Percentiles rank a stretch among this genome's conserved stretches.
Conservation (phyloP, 2,888 invertebrate species). For the Tenthredo distinguenda region DNA sequence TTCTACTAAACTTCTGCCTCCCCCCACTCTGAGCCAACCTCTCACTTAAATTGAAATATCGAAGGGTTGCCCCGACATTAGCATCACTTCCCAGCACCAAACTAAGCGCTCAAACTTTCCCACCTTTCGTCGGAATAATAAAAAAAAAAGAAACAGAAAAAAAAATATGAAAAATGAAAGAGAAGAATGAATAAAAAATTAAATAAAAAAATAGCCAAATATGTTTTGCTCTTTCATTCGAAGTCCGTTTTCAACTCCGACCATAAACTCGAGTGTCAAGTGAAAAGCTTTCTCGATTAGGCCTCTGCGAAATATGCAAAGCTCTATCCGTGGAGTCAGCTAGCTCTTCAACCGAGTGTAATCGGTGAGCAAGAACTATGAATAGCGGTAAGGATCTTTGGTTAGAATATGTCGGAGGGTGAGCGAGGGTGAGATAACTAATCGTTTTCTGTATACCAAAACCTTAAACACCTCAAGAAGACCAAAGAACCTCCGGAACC, state of each 20-base stretch:
- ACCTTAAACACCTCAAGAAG: slow-evolving; percentile 31
- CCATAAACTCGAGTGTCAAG: neutral
- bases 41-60: slow-evolving; percentile 50
- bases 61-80: slow-evolving; percentile 34
- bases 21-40: neutral
- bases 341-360: slow-evolving; percentile 8
- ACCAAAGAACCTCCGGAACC: slow-evolving; percentile 21
- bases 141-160: neutral
- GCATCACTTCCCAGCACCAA: slow-evolving; percentile 26
- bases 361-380: slow-evolving; percentile 48
- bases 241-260: neutral
- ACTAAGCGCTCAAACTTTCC: slow-evolving; percentile 37
- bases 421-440: slow-evolving; percentile 34
- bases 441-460: slow-evolving; percentile 15
- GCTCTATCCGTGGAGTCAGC: neutral
- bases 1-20: neutral
- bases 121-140: neutral
- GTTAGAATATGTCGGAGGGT: slow-evolving; percentile 37
- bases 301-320: neutral
- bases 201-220: neutral
- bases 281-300: neutral
- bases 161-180: neutral
- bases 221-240: neutral
- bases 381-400: slow-evolving; percentile 39
- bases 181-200: neutral